phyloP scores from a whole-genome alignment of 2,797 vertebrate genomes.

The Pangasius macronema region DNA sequence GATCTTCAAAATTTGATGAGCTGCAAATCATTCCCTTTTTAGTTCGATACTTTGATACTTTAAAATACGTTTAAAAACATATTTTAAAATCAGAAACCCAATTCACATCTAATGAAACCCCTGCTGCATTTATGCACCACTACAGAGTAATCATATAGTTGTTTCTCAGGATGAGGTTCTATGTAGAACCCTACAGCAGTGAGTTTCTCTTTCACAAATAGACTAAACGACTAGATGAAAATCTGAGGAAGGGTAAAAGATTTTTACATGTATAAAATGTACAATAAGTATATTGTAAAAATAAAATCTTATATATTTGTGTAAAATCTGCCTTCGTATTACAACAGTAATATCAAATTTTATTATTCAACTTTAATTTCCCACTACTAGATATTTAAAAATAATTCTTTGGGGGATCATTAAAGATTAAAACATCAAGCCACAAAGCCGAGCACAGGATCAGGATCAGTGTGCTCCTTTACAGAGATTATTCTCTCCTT shows the following conservation, averaged over 20 bases:
- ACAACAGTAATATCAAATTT: not conserved
- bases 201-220: not conserved
- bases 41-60: too few relatives aligned
- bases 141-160: not conserved
- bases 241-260: too few relatives aligned
- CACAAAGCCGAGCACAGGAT: not conserved
- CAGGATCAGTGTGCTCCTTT: not conserved
- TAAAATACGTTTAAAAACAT: not conserved
- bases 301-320: too few relatives aligned
- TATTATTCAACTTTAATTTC: not conserved
- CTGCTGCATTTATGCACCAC: not conserved
- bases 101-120: not conserved
- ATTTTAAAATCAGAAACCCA: not conserved
- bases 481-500: not conserved
- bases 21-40: not conserved
- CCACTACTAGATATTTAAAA: not conserved
- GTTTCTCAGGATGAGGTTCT: too few relatives aligned
- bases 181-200: not conserved
- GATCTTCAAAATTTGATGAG: not conserved
- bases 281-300: too few relatives aligned
- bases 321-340: too few relatives aligned
- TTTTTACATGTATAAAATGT: too few relatives aligned
- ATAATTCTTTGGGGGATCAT: not conserved
- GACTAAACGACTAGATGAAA: not conserved
- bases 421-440: not conserved